Evolutionary conservation across 2,113 vertebrate genomes (phyloP), one percentile per base, ranked within the genome.

Genomic region (Larimichthys polyactis): DNA sequence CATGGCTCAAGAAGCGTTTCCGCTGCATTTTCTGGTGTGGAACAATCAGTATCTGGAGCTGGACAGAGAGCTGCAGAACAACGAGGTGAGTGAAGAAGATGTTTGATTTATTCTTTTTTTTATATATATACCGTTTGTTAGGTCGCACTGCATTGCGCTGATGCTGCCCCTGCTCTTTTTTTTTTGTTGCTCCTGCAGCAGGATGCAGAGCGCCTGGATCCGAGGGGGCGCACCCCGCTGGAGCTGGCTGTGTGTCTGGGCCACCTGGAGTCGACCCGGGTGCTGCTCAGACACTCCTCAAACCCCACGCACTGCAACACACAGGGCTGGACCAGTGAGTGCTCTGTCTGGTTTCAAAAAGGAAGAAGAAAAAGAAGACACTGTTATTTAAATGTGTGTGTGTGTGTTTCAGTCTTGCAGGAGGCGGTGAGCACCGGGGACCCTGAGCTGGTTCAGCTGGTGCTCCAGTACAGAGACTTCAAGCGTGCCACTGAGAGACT

Each of bases 381-480:
- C 3, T 63, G 43, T 59, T n/a, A 24, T 74, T 60, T 9, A 77
- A 55, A 36, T 36, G 32, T 67, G 67, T 67, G 62, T 54, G 75
- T 64, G n/a, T 74, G 3, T 87, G 74, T 88, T 84, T 85, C 84
- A 99, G 98, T 98, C 79, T 94, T 99, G 83, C 98, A 99, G 96
- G 98, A 98, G 89, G 97, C 98, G 0, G 97, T 99, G 71, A 99
- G 97, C 94, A 99, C 98, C 0, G 97, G 98, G 55, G 98, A 99
- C 86, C 97, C 97, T 0, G 98, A 99, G 91, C 96, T 99, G 89
- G 97, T 98, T 24, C 97, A 99, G 85, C 93, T 99, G 91, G 96
- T 99, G 49, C 96, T 99, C 57, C 98, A 99, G 92, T 98, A 97
- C 87, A 96, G 97, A 20, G 97, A 99, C 87, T 99, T 96, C 91